Evolutionary conservation across 2,113 vertebrate species (phyloP).

Genomic region (Tursiops truncatus): DNA sequence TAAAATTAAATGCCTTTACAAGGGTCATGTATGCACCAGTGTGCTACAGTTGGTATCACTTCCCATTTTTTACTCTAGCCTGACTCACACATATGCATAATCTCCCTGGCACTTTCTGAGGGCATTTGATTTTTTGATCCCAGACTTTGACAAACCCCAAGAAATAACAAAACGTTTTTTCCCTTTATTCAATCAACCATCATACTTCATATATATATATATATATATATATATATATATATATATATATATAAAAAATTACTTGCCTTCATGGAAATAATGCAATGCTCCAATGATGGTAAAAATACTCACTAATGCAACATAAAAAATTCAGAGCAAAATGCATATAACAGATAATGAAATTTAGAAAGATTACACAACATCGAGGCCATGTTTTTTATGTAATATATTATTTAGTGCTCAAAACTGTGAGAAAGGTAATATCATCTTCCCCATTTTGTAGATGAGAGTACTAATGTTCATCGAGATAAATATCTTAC

Average conservation of each 20-base stretch:
- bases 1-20: not conserved
- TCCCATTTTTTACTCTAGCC: not conserved
- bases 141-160: not conserved
- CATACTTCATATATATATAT: not conserved
- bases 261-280: not conserved
- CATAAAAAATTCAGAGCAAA: not conserved
- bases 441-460: not conserved
- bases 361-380: not conserved
- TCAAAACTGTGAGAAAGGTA: not conserved
- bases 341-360: not conserved
- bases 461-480: not conserved
- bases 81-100: not conserved
- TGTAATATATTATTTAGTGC: not conserved
- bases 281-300: not conserved
- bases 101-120: not conserved
- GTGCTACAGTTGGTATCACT: not conserved
- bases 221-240: not conserved
- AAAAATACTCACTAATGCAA: not conserved
- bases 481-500: not conserved
- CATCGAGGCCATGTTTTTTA: not conserved
- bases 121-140: not conserved
- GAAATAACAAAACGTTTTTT: not conserved
- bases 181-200: not conserved
- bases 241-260: not conserved
- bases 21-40: not conserved